phyloP scores from a whole-genome alignment of 2,888 invertebrate genomes.

The Rotaria macrura region DNA sequence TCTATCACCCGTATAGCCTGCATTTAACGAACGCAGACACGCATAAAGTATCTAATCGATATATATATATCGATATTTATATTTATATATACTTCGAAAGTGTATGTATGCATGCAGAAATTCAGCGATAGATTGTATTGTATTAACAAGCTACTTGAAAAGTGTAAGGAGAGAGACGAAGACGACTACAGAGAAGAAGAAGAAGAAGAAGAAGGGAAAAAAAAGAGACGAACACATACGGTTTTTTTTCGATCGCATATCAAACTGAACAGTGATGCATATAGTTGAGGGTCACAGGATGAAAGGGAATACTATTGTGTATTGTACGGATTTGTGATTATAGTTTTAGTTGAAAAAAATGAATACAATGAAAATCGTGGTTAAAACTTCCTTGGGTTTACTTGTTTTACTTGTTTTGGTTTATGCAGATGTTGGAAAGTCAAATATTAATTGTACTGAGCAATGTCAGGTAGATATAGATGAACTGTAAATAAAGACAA shows the following conservation, averaged over 20 bases:
- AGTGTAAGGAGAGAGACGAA: not conserved
- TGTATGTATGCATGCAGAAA: not conserved
- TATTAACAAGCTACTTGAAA: not conserved
- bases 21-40: too few relatives aligned
- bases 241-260: not conserved
- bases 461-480: not conserved
- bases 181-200: not conserved
- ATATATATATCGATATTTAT: too few relatives aligned
- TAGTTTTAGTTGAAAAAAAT: not conserved
- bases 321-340: not conserved
- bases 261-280: not conserved
- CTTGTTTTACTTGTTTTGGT: not conserved
- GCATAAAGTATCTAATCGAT: not conserved
- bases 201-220: not conserved
- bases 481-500: too few relatives aligned
- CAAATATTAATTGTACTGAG: not conserved
- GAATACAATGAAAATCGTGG: not conserved
- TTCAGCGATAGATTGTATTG: not conserved
- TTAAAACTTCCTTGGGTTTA: not conserved
- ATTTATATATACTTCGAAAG: not conserved
- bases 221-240: not conserved
- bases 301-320: not conserved
- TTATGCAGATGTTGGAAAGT: not conserved
- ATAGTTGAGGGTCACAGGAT: not conserved
- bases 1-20: too few relatives aligned